Conservation (phyloP, 2,888 invertebrate genomes). For the Amphipyra berbera region DNA sequence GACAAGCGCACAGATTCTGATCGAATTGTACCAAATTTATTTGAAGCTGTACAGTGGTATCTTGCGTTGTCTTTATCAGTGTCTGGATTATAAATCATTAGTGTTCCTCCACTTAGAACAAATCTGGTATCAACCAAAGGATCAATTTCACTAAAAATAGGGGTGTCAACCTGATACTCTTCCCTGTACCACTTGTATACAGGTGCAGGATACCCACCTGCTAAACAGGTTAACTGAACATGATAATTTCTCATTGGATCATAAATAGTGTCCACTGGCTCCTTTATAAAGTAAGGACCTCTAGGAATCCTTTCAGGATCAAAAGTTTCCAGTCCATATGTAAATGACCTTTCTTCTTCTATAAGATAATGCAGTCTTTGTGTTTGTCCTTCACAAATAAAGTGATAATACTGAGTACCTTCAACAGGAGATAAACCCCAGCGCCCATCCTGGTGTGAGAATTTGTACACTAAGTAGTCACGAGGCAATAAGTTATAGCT, state of each 20-base stretch:
- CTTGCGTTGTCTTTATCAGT: conserved; percentile 95
- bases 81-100: conserved; percentile 96
- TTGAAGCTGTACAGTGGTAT: conserved; percentile 97
- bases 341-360: conserved; percentile 94
- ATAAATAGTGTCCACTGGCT: conserved; percentile 95
- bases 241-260: conserved; percentile 94
- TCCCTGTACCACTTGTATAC: conserved; percentile 97
- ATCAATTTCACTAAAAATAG: conserved; percentile 93
- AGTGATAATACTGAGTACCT: conserved; percentile 94
- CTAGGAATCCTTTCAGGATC: conserved; percentile 95
- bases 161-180: conserved; percentile 94
- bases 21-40: conserved; percentile 96
- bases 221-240: conserved; percentile 94
- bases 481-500: conserved; percentile 89
- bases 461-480: conserved; percentile 95
- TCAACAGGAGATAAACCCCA: conserved; percentile 96
- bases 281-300: conserved; percentile 96
- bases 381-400: conserved; percentile 97
- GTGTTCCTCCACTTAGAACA: conserved; percentile 96
- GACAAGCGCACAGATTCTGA: conserved; percentile 96
- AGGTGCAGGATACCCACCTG: conserved; percentile 97
- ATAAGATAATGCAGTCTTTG: conserved; percentile 92
- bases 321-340: conserved; percentile 95
- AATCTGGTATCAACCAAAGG: conserved; percentile 93
- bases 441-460: conserved; percentile 92